Percentiles rank a stretch among this genome's conserved stretches.
Conservation (phyloP, 2,113 vertebrate genomes). For the Cebus imitator region DNA sequence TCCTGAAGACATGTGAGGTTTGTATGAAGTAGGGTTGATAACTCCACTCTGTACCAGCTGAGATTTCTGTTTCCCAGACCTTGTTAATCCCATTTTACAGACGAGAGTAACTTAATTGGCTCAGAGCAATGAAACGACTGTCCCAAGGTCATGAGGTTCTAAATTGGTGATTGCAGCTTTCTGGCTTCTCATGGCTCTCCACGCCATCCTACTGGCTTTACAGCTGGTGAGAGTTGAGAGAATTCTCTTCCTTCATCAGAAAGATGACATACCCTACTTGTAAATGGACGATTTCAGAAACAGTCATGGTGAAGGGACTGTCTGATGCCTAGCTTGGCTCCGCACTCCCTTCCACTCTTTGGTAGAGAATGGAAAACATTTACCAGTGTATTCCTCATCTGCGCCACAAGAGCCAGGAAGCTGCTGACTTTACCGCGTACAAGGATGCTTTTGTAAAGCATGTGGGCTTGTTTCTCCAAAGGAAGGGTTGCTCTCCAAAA, state of each 20-base stretch:
- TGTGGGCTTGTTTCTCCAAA: background rate
- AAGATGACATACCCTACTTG: background rate
- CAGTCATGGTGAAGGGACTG: background rate
- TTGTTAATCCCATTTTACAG: background rate
- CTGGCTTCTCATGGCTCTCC: background rate
- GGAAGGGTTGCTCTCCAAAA: background rate
- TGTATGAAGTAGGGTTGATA: background rate
- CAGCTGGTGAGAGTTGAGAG: background rate
- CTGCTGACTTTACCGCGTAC: accelerated
- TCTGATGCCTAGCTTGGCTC: too few species aligned
- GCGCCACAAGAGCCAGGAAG: accelerated
- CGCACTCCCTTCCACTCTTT: background rate
- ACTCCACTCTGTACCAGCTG: background rate
- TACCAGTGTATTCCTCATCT: accelerated
- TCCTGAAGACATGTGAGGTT: background rate
- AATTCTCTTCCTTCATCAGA: background rate
- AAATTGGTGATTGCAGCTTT: background rate
- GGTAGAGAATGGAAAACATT: background rate
- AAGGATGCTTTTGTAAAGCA: accelerated
- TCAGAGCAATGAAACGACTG: background rate
- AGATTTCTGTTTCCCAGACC: too few species aligned
- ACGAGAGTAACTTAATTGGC: accelerated
- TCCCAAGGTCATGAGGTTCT: background rate
- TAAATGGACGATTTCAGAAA: slow-evolving; percentile 1
- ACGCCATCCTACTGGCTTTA: background rate